Base-by-base conservation (phyloP, 1,140 invertebrate species). In the Coenobita brevimanus region DNA sequence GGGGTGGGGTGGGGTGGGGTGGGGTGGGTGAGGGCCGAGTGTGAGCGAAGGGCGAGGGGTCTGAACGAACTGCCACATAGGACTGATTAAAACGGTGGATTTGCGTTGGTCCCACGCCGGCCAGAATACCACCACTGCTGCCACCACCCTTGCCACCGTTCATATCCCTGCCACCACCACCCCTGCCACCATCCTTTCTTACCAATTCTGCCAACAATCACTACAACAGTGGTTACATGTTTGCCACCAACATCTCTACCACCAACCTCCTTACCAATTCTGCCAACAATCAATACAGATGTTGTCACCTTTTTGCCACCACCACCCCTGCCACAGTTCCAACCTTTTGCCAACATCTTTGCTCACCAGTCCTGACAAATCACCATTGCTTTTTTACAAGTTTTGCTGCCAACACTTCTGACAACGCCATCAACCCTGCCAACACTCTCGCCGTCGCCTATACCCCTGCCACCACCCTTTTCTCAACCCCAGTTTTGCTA, bases 51-150 rank as follows among this genome's bases (percentile, higher is more conserved):
- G 36, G 36, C 6, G 36, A n/a, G 60, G 10, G 36, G 21, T n/a
- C 27, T 38, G 80, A 82, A 30, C 80, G 80, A 82, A 46, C 10
- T 24, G 8, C 27, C 46, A 33, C 30, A 13, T 3, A 10, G 8
- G 71, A 24, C 82, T 85, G 82, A 85, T 85, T 85, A 85, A 85
- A 85, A 85, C 82, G 69, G 82, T 76, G 82, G 82, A 85, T 85
- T 85, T 85, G 82, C 71, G 71, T 78, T 62, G 71, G 82, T 76
- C 69, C 60, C 73, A 27, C n/a, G 30, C 82, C 73, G 82, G 30
- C 33, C 82, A 64, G 82, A 85, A 85, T 85, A 75, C 82, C 82
- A 54, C 82, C 71, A 85, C 82, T 76, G 73, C 73, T 71, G 38
- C 82, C 71, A 64, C 82, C 82, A 38, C 71, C 46, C 17, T 17